These are phyloP conservation scores for Poeciliopsis gracilis DNA, from an alignment of 2,797 vertebrate genomes.

Conservation along the genomic window DNA sequence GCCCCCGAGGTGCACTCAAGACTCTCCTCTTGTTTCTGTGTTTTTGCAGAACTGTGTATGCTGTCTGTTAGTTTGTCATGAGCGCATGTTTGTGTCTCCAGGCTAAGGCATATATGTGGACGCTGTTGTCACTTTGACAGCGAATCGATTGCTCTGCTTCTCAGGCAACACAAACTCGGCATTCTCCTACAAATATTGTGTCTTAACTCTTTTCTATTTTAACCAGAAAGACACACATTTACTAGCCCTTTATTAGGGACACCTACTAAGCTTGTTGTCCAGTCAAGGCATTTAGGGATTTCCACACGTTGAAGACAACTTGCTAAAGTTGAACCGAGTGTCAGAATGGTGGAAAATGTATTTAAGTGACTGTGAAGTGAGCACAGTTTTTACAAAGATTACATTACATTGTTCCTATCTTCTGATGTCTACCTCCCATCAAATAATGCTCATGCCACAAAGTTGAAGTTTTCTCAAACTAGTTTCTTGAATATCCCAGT, in stretches of 20 bases:
- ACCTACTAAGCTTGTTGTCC: neutral
- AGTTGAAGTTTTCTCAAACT: neutral
- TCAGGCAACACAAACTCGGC: constrained; percentile 26
- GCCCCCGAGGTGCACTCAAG: constrained; percentile 33
- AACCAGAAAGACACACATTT: neutral
- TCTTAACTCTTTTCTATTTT: neutral
- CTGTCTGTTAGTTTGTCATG: constrained; percentile 42
- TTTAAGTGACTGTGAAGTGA: neutral
- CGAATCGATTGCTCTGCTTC: constrained; percentile 32
- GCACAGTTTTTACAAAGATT: neutral
- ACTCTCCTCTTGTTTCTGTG: constrained; percentile 54
- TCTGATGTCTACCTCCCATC: neutral
- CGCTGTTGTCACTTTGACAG: constrained; percentile 44
- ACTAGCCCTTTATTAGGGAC: neutral
- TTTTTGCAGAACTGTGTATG: constrained; percentile 49
- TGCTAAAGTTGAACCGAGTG: neutral
- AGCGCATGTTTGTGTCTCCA: constrained; percentile 7
- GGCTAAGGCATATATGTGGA: constrained; percentile 9
- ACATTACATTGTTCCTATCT: neutral
- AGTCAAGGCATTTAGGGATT: neutral
- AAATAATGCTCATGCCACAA: neutral
- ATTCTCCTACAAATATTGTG: constrained; percentile 30
- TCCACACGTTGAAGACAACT: neutral
- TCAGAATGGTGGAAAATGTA: neutral
- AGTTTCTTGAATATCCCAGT: neutral